Evolutionary conservation across 2,888 invertebrate genomes (phyloP).

Genomic region (Lasioglossum figueresi): DNA sequence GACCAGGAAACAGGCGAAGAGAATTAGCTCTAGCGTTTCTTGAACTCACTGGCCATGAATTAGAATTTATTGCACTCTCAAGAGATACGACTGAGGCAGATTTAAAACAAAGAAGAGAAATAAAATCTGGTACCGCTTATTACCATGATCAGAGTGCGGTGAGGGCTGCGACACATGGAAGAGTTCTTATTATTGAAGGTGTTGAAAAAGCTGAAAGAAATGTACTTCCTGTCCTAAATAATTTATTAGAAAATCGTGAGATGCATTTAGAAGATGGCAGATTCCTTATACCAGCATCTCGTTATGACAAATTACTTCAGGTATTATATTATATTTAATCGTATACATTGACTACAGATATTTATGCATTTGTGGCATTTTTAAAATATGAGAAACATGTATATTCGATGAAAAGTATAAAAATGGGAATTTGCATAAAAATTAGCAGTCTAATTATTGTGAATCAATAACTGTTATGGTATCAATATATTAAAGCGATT

Average conservation of each 20-base stretch:
- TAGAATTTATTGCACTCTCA: conserved; percentile 96
- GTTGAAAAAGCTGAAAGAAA: conserved; percentile 99
- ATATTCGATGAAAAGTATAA: background rate
- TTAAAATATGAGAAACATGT: background rate
- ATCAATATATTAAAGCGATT: background rate
- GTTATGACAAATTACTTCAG: conserved; percentile 95
- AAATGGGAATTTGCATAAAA: background rate
- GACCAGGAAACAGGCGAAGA: conserved; percentile 93
- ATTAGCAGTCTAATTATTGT: background rate
- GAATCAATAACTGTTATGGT: background rate
- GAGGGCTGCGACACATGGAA: conserved; percentile 94
- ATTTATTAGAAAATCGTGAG: conserved; percentile 97
- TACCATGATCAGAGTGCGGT: conserved; percentile 99
- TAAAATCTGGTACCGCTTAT: conserved; percentile 92
- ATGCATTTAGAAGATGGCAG: conserved; percentile 99
- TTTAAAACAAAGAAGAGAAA: conserved; percentile 97
- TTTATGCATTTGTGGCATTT: background rate
- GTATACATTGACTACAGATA: background rate
- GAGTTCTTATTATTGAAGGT: conserved; percentile 96
- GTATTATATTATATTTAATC: conserved; percentile 83
- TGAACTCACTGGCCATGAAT: conserved; percentile 94
- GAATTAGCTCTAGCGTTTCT: conserved; percentile 94
- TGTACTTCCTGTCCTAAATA: conserved; percentile 97
- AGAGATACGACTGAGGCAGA: conserved; percentile 99
- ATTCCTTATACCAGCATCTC: conserved; percentile 93